Conservation (phyloP, 23 tunicate species). For the Styela clava region DNA sequence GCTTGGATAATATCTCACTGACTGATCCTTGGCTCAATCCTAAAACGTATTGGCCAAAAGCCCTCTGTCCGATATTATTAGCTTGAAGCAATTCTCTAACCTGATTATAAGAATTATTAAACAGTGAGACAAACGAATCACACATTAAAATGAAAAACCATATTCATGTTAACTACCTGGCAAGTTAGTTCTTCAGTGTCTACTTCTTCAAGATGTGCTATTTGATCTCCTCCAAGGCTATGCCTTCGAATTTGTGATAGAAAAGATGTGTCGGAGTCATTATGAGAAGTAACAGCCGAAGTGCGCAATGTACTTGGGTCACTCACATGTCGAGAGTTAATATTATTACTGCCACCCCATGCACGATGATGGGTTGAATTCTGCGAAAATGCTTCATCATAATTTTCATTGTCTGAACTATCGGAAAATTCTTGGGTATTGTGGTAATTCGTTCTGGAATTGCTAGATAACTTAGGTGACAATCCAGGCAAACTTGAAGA, state of each 20-base stretch:
- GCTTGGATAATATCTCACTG: slow-evolving; percentile 30
- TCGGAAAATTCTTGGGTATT: not conserved
- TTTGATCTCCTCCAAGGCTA: not conserved
- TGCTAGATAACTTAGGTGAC: not conserved
- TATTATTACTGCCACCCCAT: not conserved
- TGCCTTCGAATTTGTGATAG: not conserved
- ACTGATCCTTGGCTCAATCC: slow-evolving; percentile 27
- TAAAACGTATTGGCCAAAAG: slow-evolving; percentile 29
- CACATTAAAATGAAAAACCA: too few relatives aligned
- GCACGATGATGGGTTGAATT: not conserved
- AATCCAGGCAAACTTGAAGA: not conserved
- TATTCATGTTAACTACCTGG: too few relatives aligned
- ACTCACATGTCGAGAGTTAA: not conserved
- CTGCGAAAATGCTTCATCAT: not conserved
- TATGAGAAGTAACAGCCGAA: not conserved
- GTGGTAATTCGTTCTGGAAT: not conserved
- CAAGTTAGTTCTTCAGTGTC: slow-evolving; percentile 31
- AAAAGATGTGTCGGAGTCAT: not conserved
- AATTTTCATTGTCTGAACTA: not conserved
- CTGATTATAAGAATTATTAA: not conserved
- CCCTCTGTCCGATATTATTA: slow-evolving; percentile 29
- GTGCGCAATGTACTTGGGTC: not conserved
- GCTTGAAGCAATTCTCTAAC: slow-evolving; percentile 15
- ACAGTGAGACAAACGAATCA: not conserved
- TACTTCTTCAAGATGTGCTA: not conserved